Percentiles rank a stretch among this genome's conserved stretches.
Evolutionary conservation across 2,797 vertebrate genomes (phyloP).

Genomic region (Lutjanus campechanus): DNA sequence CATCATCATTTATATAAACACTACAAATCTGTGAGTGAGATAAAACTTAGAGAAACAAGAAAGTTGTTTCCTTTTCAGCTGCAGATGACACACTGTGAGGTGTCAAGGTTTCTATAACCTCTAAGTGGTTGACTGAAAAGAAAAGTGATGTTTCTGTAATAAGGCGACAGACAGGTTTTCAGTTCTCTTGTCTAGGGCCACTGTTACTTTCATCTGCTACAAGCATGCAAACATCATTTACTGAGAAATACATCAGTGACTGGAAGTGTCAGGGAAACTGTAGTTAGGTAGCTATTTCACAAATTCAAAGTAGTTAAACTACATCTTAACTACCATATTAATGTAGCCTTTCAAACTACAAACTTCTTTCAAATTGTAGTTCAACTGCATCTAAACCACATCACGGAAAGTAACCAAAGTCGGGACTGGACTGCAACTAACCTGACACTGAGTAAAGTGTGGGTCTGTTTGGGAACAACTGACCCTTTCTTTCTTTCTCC

Average conservation of each 20-base stretch:
- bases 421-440: too few relatives aligned
- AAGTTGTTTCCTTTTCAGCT: background rate
- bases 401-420: too few relatives aligned
- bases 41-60: background rate
- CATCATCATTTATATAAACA: background rate
- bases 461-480: too few relatives aligned
- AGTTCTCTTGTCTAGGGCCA: background rate
- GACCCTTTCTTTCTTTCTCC: too few relatives aligned
- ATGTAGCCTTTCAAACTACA: too few relatives aligned
- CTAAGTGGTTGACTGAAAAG: background rate
- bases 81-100: background rate
- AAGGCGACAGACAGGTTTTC: background rate
- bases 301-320: too few relatives aligned
- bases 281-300: too few relatives aligned
- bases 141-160: background rate
- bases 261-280: background rate
- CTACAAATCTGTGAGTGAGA: background rate
- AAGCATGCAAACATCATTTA: background rate
- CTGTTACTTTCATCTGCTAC: background rate
- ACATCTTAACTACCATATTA: too few relatives aligned
- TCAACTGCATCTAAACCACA: too few relatives aligned
- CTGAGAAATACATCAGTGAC: background rate
- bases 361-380: too few relatives aligned
- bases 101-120: background rate
- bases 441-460: too few relatives aligned